phyloP scores from a whole-genome alignment of 2,888 invertebrate species.

The Oeneis ivallda region DNA sequence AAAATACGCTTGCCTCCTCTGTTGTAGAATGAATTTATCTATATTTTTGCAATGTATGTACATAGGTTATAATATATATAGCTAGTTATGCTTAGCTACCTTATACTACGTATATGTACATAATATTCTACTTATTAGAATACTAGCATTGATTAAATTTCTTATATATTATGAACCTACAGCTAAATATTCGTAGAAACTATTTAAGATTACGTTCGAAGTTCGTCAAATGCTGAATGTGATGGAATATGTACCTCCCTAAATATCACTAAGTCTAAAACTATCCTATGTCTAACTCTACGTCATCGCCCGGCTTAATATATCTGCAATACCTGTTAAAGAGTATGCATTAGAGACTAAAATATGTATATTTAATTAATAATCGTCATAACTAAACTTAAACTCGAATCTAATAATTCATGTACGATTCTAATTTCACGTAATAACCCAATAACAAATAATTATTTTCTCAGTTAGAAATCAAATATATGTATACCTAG shows the following conservation, averaged over 20 bases:
- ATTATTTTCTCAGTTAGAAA: background rate
- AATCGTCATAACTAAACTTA: slow-evolving; percentile 14
- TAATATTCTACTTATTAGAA: background rate
- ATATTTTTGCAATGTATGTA: background rate
- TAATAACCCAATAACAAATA: slow-evolving; percentile 4
- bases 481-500: slow-evolving; percentile 2
- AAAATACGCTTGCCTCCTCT: background rate
- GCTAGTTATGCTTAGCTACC: slow-evolving; percentile 9
- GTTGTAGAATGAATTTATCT: background rate
- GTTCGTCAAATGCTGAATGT: slow-evolving; percentile 29
- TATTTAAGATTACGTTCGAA: slow-evolving; percentile 11
- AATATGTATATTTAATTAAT: background rate
- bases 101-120: slow-evolving; percentile 17
- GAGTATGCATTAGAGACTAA: slow-evolving; percentile 11
- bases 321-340: slow-evolving; percentile 6
- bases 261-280: slow-evolving; percentile 22
- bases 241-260: slow-evolving; percentile 14
- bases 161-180: slow-evolving; percentile 8
- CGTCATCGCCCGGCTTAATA: slow-evolving; percentile 29
- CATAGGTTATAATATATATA: background rate
- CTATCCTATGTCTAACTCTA: slow-evolving; percentile 20
- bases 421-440: slow-evolving; percentile 30
- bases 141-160: background rate
- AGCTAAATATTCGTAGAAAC: slow-evolving; percentile 17
- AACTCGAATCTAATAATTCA: slow-evolving; percentile 39